Percentiles rank a stretch among this genome's conserved stretches.
Evolutionary conservation across 2,113 vertebrate species (phyloP).

Genomic region (Platichthys stellatus): DNA sequence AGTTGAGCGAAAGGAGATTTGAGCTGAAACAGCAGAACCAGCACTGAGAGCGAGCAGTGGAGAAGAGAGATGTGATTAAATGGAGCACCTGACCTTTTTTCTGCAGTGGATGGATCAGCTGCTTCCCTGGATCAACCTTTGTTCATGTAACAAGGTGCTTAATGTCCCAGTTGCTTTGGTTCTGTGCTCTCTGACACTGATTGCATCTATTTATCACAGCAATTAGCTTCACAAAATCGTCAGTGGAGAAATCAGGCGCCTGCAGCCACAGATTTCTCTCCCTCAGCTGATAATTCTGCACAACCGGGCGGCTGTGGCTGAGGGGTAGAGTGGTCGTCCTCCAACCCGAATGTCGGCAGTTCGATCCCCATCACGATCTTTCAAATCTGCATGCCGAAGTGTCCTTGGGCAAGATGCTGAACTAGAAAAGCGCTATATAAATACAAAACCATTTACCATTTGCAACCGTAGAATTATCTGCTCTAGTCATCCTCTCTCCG

Average conservation of each 20-base stretch:
- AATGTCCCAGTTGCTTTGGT: not conserved
- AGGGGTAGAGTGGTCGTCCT: no score
- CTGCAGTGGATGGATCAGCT: constrained; percentile 6
- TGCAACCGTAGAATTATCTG: no score
- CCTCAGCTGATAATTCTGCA: not conserved
- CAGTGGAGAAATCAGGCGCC: not conserved
- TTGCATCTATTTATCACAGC: not conserved
- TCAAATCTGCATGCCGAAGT: no score
- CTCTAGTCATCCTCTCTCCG: not conserved
- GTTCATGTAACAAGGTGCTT: not conserved
- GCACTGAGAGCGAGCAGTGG: not conserved
- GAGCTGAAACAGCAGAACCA: constrained; percentile 10
- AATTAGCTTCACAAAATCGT: constrained; percentile 23
- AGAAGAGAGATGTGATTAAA: not conserved
- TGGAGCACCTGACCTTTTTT: constrained; percentile 33
- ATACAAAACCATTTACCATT: no score
- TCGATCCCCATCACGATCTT: no score
- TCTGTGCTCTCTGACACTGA: not conserved
- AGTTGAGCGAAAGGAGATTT: no score
- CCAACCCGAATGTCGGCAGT: no score
- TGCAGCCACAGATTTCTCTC: not conserved
- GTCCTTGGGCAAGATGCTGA: no score
- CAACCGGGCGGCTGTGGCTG: no score
- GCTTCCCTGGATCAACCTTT: constrained; percentile 1
- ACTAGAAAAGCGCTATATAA: no score